Evolutionary conservation across 2,797 vertebrate species (phyloP).

Genomic region (Hemibagrus guttatus): DNA sequence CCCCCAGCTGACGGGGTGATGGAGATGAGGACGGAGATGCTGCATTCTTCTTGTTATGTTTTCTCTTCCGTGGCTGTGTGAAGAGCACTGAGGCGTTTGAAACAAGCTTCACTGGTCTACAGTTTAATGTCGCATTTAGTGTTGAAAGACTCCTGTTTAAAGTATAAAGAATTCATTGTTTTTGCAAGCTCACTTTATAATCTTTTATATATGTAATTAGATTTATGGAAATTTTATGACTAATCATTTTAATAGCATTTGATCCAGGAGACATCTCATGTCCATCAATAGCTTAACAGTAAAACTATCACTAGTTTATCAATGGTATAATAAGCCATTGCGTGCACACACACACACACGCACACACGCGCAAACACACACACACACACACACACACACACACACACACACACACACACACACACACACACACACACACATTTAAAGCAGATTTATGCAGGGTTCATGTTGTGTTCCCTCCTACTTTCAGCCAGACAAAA

Average conservation of each 20-base stretch:
- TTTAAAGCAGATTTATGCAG: too few relatives aligned
- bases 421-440: background rate
- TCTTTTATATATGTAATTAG: background rate
- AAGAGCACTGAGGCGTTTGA: constrained; percentile 28
- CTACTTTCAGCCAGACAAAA: background rate
- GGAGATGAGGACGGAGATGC: constrained; percentile 68
- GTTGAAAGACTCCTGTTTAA: background rate
- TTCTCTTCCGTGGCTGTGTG: constrained; percentile 25
- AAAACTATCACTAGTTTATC: background rate
- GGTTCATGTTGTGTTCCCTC: background rate
- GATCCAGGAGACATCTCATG: background rate
- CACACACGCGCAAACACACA: too few relatives aligned
- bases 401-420: too few relatives aligned
- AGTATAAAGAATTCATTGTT: background rate
- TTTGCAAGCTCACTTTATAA: background rate
- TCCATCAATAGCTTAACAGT: background rate
- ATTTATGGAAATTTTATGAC: background rate
- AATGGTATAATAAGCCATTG: background rate
- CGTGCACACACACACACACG: too few relatives aligned
- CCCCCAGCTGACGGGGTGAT: constrained; percentile 78
- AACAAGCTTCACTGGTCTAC: background rate
- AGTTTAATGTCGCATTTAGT: background rate
- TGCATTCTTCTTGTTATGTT: constrained; percentile 62
- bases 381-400: background rate
- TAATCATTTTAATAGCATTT: background rate